A percentile compares a stretch with the other conserved stretches of the same genome.
These are phyloP conservation scores for Arnoldichthys spilopterus DNA, from an alignment of 2,797 vertebrate genomes.

Conservation along the genomic window DNA sequence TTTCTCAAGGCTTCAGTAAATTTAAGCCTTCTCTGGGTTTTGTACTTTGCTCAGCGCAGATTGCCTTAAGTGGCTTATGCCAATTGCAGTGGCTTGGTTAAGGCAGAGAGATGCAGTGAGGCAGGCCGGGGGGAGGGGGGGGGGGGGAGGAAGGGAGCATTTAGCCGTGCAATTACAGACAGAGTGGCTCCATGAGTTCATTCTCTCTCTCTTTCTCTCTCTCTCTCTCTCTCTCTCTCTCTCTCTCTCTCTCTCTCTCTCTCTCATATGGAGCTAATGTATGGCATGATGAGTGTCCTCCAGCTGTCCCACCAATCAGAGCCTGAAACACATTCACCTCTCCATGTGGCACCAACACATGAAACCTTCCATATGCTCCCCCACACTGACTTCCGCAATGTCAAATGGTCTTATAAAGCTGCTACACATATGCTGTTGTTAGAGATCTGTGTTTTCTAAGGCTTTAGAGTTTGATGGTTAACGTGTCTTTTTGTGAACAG, in stretches of 20 bases:
- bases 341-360: slow-evolving; percentile 56
- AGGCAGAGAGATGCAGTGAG: slow-evolving; percentile 40
- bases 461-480: background rate
- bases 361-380: slow-evolving; percentile 49
- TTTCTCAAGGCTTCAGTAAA: slow-evolving; percentile 55
- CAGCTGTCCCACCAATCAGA: slow-evolving; percentile 58
- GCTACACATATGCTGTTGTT: slow-evolving; percentile 39
- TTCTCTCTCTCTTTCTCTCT: background rate
- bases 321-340: slow-evolving; percentile 50
- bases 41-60: slow-evolving; percentile 59
- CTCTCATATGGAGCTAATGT: slow-evolving; percentile 32
- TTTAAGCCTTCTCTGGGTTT: slow-evolving; percentile 57
- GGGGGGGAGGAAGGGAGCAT: slow-evolving; percentile 51
- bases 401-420: slow-evolving; percentile 33
- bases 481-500: background rate
- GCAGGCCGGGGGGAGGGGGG: background rate
- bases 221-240: slow-evolving; percentile 11
- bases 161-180: slow-evolving; percentile 60
- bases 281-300: slow-evolving; percentile 44
- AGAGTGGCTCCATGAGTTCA: slow-evolving; percentile 50
- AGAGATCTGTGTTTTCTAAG: background rate
- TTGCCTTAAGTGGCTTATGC: slow-evolving; percentile 63
- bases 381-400: slow-evolving; percentile 23
- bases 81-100: slow-evolving; percentile 56
- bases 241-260: slow-evolving; percentile 18